Percentiles rank a stretch among this genome's conserved stretches.
phyloP scores from a whole-genome alignment of 2,797 vertebrate species.

The Ceryle rudis region DNA sequence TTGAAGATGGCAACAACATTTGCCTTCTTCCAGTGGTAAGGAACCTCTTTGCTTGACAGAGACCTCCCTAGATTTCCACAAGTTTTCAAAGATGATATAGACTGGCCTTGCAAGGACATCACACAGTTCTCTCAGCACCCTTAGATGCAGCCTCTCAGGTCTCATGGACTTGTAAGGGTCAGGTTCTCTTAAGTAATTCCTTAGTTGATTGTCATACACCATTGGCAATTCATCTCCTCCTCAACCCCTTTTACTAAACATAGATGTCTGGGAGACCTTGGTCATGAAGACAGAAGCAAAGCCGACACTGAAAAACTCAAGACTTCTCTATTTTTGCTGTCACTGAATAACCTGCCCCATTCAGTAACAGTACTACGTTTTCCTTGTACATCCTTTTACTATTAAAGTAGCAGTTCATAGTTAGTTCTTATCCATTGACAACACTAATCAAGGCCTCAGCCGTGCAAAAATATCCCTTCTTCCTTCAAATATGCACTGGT shows the following conservation, averaged over 20 bases:
- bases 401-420: neutral
- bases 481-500: neutral
- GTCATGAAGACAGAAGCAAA: neutral
- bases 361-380: neutral
- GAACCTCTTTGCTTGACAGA: no score
- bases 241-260: neutral
- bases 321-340: neutral
- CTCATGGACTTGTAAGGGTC: no score
- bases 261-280: neutral
- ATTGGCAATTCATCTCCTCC: neutral
- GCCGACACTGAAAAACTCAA: no score
- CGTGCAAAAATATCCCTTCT: neutral
- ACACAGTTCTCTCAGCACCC: no score
- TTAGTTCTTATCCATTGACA: neutral
- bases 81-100: no score
- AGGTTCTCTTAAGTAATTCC: no score
- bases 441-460: neutral
- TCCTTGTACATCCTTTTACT: neutral
- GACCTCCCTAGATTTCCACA: no score
- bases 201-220: no score
- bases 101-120: no score
- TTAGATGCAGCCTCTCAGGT: no score
- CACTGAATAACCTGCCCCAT: neutral
- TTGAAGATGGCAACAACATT: no score
- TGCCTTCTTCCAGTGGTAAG: no score